These are phyloP conservation scores for Criorhina ranunculi DNA, from an alignment of 2,888 invertebrate species.

Conservation along the genomic window DNA sequence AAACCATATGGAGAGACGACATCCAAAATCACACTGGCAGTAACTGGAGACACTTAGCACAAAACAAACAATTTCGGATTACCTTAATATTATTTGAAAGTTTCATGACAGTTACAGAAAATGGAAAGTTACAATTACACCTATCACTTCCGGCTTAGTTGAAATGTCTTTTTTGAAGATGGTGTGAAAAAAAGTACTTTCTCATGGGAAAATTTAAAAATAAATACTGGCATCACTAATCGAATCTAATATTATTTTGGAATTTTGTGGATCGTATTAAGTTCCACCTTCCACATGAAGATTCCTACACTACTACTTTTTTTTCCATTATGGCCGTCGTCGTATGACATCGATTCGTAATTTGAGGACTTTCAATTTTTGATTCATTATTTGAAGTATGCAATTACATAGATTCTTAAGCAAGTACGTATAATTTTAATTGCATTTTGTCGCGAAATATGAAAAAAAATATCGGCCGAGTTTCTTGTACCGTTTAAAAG, in stretches of 20 bases:
- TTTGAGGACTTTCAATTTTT: background rate
- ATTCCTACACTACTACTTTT: background rate
- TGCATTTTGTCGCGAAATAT: conserved; percentile 60
- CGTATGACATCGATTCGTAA: conserved; percentile 11
- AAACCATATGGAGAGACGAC: too few species aligned
- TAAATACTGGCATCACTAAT: conserved; percentile 20
- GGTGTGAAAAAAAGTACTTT: too few species aligned
- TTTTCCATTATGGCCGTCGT: conserved; percentile 34
- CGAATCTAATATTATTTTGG: background rate
- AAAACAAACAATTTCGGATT: too few species aligned
- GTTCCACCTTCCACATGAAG: conserved; percentile 4
- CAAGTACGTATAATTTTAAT: conserved; percentile 69
- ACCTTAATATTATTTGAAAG: too few species aligned
- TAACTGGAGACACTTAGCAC: too few species aligned
- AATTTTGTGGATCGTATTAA: conserved; percentile 19
- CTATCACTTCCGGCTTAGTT: too few species aligned
- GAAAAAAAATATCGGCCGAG: conserved; percentile 30
- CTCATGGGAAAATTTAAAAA: background rate
- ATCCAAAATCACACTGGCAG: too few species aligned
- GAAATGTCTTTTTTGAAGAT: too few species aligned
- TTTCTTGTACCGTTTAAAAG: conserved; percentile 25
- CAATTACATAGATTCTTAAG: conserved; percentile 18
- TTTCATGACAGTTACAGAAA: too few species aligned
- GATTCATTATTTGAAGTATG: conserved; percentile 13
- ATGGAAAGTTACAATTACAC: too few species aligned